Conservation (phyloP, 2,797 vertebrate species). For the Lithobates sylvaticus region DNA sequence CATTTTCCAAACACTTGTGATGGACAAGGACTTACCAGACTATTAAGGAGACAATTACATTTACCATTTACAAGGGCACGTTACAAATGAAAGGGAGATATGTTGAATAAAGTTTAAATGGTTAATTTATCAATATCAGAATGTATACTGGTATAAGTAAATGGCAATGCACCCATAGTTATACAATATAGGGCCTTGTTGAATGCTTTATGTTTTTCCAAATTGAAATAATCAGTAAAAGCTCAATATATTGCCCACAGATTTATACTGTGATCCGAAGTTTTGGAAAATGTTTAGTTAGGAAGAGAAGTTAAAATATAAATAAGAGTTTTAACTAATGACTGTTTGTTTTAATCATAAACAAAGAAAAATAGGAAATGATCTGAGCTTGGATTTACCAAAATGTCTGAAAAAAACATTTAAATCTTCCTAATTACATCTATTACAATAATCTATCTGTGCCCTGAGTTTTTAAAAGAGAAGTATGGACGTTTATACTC, state of each 20-base stretch:
- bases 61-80: neutral
- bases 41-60: neutral
- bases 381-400: no score
- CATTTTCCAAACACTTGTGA: neutral
- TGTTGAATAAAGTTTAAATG: neutral
- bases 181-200: neutral
- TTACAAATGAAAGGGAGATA: neutral
- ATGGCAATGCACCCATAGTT: neutral
- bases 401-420: no score
- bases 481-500: no score
- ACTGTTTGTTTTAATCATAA: neutral
- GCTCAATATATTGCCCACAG: neutral
- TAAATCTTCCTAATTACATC: no score
- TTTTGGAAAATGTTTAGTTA: conserved; percentile 10
- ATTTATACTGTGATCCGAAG: conserved; percentile 50
- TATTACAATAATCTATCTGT: no score
- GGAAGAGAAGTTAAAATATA: neutral
- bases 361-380: neutral
- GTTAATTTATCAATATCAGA: neutral
- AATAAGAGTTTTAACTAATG: neutral
- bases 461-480: no score
- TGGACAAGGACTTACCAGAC: neutral
- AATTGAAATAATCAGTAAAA: neutral
- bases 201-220: no score
- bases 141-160: neutral